Conservation (phyloP, 2,888 invertebrate genomes). For the Cyclophora punctaria region DNA sequence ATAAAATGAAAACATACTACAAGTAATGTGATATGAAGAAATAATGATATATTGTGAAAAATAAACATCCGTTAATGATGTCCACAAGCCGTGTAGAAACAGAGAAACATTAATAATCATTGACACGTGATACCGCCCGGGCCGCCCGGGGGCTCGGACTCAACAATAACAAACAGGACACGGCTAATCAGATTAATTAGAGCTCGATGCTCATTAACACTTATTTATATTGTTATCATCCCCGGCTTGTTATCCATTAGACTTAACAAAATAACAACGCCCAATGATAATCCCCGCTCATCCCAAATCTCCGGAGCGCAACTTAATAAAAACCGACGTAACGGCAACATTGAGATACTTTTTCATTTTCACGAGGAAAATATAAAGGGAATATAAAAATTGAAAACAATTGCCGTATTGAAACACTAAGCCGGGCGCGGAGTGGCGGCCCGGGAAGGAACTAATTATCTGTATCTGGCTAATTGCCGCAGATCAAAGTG, state of each 20-base stretch:
- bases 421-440: slow-evolving; percentile 46
- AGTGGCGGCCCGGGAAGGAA: slow-evolving; percentile 46
- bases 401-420: slow-evolving; percentile 58
- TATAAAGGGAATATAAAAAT: slow-evolving; percentile 32
- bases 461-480: slow-evolving; percentile 66
- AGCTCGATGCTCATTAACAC: slow-evolving; percentile 13
- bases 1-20: too few relatives aligned
- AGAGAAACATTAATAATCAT: slow-evolving; percentile 5
- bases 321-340: slow-evolving; percentile 31
- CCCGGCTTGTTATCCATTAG: slow-evolving; percentile 14
- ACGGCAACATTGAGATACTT: slow-evolving; percentile 30
- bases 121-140: slow-evolving; percentile 25
- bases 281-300: slow-evolving; percentile 1
- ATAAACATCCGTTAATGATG: too few relatives aligned
- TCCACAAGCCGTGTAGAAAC: neutral
- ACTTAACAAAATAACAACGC: slow-evolving; percentile 24
- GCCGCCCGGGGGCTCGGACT: neutral
- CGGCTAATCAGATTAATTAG: slow-evolving; percentile 21
- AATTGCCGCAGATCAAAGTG: slow-evolving; percentile 69
- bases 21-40: too few relatives aligned
- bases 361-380: slow-evolving; percentile 33
- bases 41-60: too few relatives aligned
- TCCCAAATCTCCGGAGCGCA: slow-evolving; percentile 23
- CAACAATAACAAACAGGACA: slow-evolving; percentile 9
- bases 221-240: slow-evolving; percentile 3